Evolutionary conservation across 2,797 vertebrate species (phyloP), one percentile per base, ranked within the genome.

Genomic region (Diplodus puntazzo): DNA sequence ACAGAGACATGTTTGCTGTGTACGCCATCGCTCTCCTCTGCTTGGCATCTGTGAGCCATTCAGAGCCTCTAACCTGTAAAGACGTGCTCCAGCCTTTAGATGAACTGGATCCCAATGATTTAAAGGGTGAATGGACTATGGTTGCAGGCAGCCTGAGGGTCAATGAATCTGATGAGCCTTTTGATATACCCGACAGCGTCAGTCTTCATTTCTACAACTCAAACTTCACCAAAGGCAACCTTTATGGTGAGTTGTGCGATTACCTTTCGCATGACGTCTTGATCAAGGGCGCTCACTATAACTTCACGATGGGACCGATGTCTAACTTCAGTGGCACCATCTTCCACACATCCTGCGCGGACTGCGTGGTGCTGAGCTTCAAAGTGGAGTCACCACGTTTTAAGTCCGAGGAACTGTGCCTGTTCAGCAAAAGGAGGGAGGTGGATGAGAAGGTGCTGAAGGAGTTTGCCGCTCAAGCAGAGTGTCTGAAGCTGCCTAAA

Each of bases 351-450:
- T 63, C 84, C 27, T 87, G 86, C 27, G 25, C 70, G 0, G 82
- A 85, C 84, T 83, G 80, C 9, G 1, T 68, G 21, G 45, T 84
- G 50, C 2, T 85, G 17, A 42, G 3, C 9, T 39, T 80, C 30
- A 46, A 48, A 0, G 0, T 50, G 4, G 20, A 17, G 0, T 5
- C 39, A 18, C 43, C 49, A 2, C 0, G 0, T 25, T 13, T 0
- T 3, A 66, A 54, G 39, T 1, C 14, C 10, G 5, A 21, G 10
- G 69, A 68, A 4, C 2, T 79, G 8, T 42, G 65, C 58, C 63
- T 88, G 57, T 54, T 90, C 78, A 89, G 89, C 64, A 84, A 14
- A 58, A 85, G 81, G 62, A 82, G 83, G 52, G 67, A 48, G 74
- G 68, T 86, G 71, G 57, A 68, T 3, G 17, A 23, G 39, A 21